These are phyloP conservation scores for Scomber japonicus DNA, from an alignment of 2,113 vertebrate genomes.

Conservation along the genomic window DNA sequence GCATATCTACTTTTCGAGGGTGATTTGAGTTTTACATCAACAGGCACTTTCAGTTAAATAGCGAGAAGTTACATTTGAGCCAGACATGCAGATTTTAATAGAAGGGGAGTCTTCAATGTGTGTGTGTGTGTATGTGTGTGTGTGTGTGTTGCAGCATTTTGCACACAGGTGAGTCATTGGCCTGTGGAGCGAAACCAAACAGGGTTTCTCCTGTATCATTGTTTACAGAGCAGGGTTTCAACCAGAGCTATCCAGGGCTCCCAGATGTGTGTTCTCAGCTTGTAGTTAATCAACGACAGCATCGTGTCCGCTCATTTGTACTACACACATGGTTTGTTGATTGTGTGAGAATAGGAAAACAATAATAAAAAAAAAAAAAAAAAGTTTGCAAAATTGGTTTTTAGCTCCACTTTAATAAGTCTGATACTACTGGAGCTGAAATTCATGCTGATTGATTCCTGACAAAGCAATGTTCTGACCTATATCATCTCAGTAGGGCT, in stretches of 20 bases:
- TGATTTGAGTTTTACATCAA: neutral
- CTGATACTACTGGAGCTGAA: no score
- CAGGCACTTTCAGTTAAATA: neutral
- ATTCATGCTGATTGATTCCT: no score
- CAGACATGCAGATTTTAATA: neutral
- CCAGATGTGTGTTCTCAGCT: constrained; percentile 61
- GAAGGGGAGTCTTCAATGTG: constrained; percentile 17
- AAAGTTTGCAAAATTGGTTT: no score
- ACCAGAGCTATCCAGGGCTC: constrained; percentile 27
- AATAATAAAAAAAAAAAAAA: no score
- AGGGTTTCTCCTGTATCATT: constrained; percentile 46
- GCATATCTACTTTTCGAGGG: no score
- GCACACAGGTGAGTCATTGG: constrained; percentile 73
- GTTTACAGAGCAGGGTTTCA: constrained; percentile 50
- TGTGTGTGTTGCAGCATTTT: constrained; percentile 28
- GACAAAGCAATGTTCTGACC: no score
- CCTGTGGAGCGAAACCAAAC: constrained; percentile 50
- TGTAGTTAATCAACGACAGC: constrained; percentile 73
- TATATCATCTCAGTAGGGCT: no score
- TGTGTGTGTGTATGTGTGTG: constrained; percentile 18
- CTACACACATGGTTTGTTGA: neutral
- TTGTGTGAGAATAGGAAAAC: neutral
- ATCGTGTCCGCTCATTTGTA: neutral
- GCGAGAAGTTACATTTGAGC: neutral
- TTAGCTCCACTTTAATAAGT: neutral